A percentile compares a stretch with the other conserved stretches of the same genome.
These are phyloP conservation scores for Merodon equestris DNA, from an alignment of 2,888 invertebrate species.

Conservation along the genomic window DNA sequence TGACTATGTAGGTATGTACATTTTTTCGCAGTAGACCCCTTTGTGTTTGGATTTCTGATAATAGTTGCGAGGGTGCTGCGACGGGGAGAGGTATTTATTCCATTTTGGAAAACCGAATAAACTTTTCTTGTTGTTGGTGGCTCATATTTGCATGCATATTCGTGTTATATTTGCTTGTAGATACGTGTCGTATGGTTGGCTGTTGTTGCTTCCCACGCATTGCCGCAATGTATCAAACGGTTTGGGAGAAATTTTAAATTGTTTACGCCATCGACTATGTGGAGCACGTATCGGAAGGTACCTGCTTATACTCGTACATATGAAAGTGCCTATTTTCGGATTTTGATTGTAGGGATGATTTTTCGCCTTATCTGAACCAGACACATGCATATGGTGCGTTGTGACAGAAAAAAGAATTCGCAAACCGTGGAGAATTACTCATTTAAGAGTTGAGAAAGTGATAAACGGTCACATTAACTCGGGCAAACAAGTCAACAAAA, in stretches of 20 bases:
- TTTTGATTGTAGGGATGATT: no score
- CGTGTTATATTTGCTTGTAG: neutral
- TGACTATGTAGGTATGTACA: no score
- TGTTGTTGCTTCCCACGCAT: constrained; percentile 31
- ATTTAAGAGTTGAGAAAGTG: constrained; percentile 20
- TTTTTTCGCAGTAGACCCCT: constrained; percentile 8
- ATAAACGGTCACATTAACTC: constrained; percentile 58
- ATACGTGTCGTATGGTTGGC: neutral
- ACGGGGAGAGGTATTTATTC: neutral
- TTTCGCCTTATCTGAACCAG: no score
- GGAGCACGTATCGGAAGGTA: constrained; percentile 39
- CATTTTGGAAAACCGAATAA: neutral
- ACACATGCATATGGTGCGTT: neutral
- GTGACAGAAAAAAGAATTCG: neutral
- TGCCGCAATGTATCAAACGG: neutral
- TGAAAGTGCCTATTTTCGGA: no score
- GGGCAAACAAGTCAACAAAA: constrained; percentile 33
- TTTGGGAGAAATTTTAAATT: constrained; percentile 31
- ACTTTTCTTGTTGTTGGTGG: constrained; percentile 19
- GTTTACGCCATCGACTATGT: constrained; percentile 32
- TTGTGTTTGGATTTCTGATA: constrained; percentile 28
- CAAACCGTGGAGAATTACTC: no score
- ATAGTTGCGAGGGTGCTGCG: constrained; percentile 3
- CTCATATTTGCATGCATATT: constrained; percentile 5
- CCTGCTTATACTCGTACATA: no score